Conservation (phyloP, 2,797 vertebrate genomes). For the Borostomias antarcticus region DNA sequence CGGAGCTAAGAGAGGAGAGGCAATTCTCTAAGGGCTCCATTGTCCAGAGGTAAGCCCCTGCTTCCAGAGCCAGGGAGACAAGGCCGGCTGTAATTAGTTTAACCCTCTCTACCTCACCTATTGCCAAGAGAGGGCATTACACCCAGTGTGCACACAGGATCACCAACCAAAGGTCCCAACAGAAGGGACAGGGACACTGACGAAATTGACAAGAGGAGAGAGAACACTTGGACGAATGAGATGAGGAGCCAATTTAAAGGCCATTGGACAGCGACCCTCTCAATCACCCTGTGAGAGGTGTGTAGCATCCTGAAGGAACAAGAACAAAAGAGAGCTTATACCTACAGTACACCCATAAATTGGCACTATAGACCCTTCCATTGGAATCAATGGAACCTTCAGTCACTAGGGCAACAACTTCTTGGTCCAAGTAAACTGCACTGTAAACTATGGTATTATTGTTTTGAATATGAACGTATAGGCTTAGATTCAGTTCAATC, state of each 20-base stretch:
- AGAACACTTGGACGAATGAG: conserved; percentile 23
- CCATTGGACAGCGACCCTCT: conserved; percentile 31
- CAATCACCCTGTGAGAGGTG: conserved; percentile 58
- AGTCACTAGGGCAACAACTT: too few species aligned
- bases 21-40: conserved; percentile 69
- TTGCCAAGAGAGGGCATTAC: conserved; percentile 69
- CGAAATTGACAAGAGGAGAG: conserved; percentile 45
- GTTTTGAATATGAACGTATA: too few species aligned
- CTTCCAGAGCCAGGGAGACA: conserved; percentile 63
- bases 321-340: conserved; percentile 33
- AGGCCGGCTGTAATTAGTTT: conserved; percentile 77
- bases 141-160: conserved; percentile 52
- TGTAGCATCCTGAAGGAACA: too few species aligned
- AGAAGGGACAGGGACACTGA: conserved; percentile 37
- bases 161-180: conserved; percentile 43
- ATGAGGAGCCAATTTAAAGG: conserved; percentile 46
- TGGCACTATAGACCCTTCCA: too few species aligned
- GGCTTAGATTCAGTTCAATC: too few species aligned
- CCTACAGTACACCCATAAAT: background rate
- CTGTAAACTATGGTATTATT: too few species aligned
- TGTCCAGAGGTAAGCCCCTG: conserved; percentile 71
- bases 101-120: conserved; percentile 61
- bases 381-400: too few species aligned
- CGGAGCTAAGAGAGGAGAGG: conserved; percentile 50
- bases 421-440: too few species aligned